Evolutionary conservation across 2,797 vertebrate genomes (phyloP).

Genomic region (Amblyopsis hoosieri): DNA sequence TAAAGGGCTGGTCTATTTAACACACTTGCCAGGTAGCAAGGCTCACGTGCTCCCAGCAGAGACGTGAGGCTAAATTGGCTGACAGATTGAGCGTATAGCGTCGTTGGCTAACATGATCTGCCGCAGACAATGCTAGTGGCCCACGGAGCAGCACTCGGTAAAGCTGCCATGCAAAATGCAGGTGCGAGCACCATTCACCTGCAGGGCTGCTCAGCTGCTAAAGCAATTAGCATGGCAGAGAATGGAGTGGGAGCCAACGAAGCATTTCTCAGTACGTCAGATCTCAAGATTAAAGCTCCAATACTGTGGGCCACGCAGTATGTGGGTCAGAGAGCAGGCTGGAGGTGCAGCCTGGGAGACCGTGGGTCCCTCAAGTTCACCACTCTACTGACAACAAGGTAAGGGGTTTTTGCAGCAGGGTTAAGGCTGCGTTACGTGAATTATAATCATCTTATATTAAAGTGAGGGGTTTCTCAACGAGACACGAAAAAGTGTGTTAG

Average conservation of each 20-base stretch:
- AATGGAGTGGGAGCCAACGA: conserved; percentile 56
- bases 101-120: conserved; percentile 67
- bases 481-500: background rate
- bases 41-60: conserved; percentile 27
- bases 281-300: conserved; percentile 59
- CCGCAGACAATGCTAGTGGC: conserved; percentile 46
- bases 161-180: conserved; percentile 51
- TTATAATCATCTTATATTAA: too few species aligned
- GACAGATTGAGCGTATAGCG: conserved; percentile 68
- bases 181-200: conserved; percentile 59
- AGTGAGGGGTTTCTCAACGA: too few species aligned
- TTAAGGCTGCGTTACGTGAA: too few species aligned
- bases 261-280: conserved; percentile 57
- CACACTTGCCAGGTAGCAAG: conserved; percentile 16
- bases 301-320: conserved; percentile 45
- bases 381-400: conserved; percentile 17
- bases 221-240: conserved; percentile 59
- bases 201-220: conserved; percentile 55
- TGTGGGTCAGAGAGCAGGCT: conserved; percentile 51
- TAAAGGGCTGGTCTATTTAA: conserved; percentile 43
- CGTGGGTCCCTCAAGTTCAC: conserved; percentile 22
- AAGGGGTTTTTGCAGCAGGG: background rate
- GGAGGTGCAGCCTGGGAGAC: conserved; percentile 20
- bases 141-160: conserved; percentile 49
- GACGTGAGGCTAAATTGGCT: conserved; percentile 18